Evolutionary conservation across 2,888 invertebrate species (phyloP).

Genomic region (Trissoscelio sp.): DNA sequence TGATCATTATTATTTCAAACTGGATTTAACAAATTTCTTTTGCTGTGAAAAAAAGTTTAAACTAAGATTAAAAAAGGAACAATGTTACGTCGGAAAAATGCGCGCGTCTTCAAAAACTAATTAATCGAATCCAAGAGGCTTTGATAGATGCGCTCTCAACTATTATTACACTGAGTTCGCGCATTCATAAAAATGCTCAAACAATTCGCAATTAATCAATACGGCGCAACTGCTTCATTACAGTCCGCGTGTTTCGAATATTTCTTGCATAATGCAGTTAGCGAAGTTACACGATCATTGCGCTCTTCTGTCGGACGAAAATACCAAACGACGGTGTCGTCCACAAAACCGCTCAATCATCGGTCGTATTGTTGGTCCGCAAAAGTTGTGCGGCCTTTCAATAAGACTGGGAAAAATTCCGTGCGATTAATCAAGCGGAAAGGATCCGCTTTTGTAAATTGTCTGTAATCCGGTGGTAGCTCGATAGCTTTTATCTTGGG

Average conservation of each 20-base stretch:
- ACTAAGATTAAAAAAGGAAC: too few relatives aligned
- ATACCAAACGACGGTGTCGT: neutral
- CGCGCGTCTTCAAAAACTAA: too few relatives aligned
- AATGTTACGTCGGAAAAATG: too few relatives aligned
- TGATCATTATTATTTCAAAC: too few relatives aligned
- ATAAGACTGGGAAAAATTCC: neutral
- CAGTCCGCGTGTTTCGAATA: conserved; percentile 26
- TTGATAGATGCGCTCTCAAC: too few relatives aligned
- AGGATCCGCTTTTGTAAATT: conserved; percentile 23
- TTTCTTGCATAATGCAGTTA: conserved; percentile 31
- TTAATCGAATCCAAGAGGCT: too few relatives aligned
- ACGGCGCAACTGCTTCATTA: conserved; percentile 23
- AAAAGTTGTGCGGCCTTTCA: neutral
- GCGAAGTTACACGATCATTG: conserved; percentile 5
- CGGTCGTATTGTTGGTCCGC: neutral
- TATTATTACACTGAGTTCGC: too few relatives aligned
- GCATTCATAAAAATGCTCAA: conserved; percentile 8
- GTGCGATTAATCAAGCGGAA: conserved; percentile 31
- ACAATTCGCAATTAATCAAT: conserved; percentile 26
- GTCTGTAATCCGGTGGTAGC: conserved; percentile 24
- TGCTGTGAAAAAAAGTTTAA: too few relatives aligned
- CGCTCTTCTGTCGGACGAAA: neutral
- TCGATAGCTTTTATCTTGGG: conserved; percentile 41
- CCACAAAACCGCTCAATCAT: neutral
- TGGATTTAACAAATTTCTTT: too few relatives aligned